Conservation (phyloP, 2,888 invertebrate species). For the Eustalomyia histrio region DNA sequence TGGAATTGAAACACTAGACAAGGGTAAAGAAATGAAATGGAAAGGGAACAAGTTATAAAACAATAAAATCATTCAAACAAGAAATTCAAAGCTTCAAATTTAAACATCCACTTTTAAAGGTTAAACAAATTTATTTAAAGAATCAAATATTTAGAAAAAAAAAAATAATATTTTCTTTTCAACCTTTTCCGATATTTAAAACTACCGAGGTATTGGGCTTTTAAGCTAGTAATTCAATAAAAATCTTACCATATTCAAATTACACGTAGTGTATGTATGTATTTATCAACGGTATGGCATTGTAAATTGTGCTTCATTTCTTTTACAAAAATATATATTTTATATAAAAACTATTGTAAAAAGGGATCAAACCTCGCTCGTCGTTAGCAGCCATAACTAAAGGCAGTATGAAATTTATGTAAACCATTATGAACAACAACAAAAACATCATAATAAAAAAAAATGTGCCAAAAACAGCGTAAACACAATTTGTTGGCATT, state of each 20-base stretch:
- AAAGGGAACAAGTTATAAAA: no score
- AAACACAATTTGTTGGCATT: conserved; percentile 57
- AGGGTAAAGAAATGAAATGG: no score
- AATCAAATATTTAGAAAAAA: no score
- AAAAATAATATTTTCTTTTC: no score
- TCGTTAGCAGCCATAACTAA: conserved; percentile 44
- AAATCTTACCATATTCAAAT: background rate
- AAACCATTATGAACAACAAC: conserved; percentile 45
- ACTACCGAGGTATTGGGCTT: no score
- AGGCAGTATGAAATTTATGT: conserved; percentile 48
- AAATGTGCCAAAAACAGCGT: conserved; percentile 41
- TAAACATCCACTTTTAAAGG: no score
- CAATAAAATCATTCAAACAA: no score
- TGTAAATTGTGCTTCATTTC: conserved; percentile 37
- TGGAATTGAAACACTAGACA: no score
- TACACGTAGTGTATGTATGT: background rate
- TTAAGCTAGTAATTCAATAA: no score
- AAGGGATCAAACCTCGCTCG: conserved; percentile 39
- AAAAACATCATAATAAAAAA: conserved; percentile 10
- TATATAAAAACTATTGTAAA: background rate
- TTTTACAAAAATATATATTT: conserved; percentile 4
- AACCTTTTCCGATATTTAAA: no score
- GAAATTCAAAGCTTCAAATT: no score
- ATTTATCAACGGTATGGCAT: conserved; percentile 26
- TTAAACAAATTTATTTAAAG: no score